These are phyloP conservation scores for Lepidotrigona ventralis DNA, from an alignment of 1,140 invertebrate species.

Conservation along the genomic window DNA sequence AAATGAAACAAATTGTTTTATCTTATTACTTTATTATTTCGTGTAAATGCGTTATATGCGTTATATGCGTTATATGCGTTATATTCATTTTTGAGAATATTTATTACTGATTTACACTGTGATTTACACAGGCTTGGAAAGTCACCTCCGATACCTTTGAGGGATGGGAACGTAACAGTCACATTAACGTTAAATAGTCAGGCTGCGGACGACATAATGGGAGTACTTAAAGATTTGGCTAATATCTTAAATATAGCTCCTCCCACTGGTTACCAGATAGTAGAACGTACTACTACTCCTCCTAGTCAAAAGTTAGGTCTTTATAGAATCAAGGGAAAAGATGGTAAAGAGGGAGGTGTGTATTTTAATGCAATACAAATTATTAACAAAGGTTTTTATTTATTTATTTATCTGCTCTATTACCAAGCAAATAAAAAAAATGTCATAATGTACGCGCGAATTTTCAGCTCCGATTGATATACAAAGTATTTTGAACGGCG, in stretches of 20 bases:
- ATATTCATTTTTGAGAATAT: not conserved
- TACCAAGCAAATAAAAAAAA: not conserved
- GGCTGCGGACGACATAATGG: conserved; percentile 95
- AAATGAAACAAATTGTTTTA: not conserved
- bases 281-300: conserved; percentile 88
- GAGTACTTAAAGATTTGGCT: conserved; percentile 93
- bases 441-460: conserved; percentile 26
- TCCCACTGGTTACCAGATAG: conserved; percentile 91
- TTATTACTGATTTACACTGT: no score
- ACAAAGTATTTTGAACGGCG: conserved; percentile 93
- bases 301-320: conserved; percentile 90
- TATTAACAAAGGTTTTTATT: not conserved
- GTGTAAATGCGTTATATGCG: not conserved
- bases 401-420: not conserved
- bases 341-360: conserved; percentile 89
- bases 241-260: conserved; percentile 94
- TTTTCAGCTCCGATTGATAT: conserved; percentile 88
- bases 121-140: conserved; percentile 68
- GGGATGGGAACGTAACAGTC: conserved; percentile 93
- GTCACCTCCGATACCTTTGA: conserved; percentile 83
- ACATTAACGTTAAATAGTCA: conserved; percentile 94
- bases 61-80: not conserved
- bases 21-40: no score
- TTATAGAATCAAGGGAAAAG: conserved; percentile 90
- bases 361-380: conserved; percentile 43